Evolutionary conservation across 2,797 vertebrate species (phyloP), one percentile per base, ranked within the genome.

Genomic region (Gymnocypris eckloni): DNA sequence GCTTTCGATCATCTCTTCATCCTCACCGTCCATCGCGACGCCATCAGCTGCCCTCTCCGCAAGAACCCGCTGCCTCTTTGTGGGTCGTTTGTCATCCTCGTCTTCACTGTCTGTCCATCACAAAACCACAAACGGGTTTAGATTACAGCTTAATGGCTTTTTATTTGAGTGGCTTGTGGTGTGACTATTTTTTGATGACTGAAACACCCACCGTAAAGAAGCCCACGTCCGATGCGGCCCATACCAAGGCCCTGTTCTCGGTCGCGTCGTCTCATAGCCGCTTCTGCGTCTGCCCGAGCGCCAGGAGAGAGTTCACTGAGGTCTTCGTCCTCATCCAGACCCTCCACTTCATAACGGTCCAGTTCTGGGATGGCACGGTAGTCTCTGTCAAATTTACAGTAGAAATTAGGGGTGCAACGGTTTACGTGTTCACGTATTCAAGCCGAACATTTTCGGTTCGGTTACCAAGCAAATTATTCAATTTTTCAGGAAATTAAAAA

Each of bases 1-100:
- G 93, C 98, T 99, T 92, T 99, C 98, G 0, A 99, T 99, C 98
- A 99, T 98, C 79, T 99, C 98, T 72, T 99, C 98, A 0, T 96
- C 96, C 0, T 99, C 98, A 0, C 93, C 95, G 0, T 98, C 98
- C 0, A 94, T 97, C 0, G 93, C 93, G 0, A 92, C 67, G 0
- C 97, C 97, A 2, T 99, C 98, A 0, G 97, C 97, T 1, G 98
- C 98, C 0, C 96, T 94, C 90, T 99, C 98, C 0, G 96, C 97
- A 82, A 97, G 84, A 0, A 97, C 95, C 39, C 97, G 94, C 73
- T 97, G 95, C 13, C 97, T 95, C 0, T 97, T 95, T 0, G 96
- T 94, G 0, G 98, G 98, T 0, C 97, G 97, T 16, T 97, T 97
- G 1, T 99, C 98, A 0, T 99, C 98, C 82, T 99, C 98, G 1